Evolutionary conservation across 2,888 invertebrate species (phyloP), one percentile per base, ranked within the genome.

Genomic region (Caprella mutica): DNA sequence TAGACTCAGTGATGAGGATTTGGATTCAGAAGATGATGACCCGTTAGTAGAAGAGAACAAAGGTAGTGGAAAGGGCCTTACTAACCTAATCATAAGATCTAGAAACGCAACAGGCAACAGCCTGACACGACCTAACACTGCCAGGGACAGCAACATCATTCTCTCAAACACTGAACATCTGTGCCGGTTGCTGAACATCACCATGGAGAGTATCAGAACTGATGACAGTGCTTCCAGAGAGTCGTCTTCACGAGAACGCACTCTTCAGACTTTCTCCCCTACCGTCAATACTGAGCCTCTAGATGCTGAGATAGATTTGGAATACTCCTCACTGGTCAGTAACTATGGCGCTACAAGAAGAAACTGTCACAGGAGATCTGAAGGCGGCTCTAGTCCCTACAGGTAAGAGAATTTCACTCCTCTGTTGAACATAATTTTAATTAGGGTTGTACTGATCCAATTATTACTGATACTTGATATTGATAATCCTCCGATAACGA

Each of bases 91-190:
- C 5, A 30, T 17, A 14, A n/a, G 30, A 17, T 5, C 17, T 48
- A 30, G 19, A 48, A 48, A n/a, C n/a, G n/a, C n/a, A n/a, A n/a
- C n/a, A n/a, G n/a, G n/a, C n/a, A n/a, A n/a, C n/a, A n/a, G n/a
- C n/a, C n/a, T n/a, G n/a, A n/a, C n/a, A n/a, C n/a, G 48, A 30
- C n/a, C 27, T 6, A 26, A 9, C 21, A 19, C 48, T 6, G n/a
- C 26, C 3, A 48, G 48, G 21, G 48, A 48, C 14, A 48, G 48
- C 48, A 48, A 48, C 14, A 48, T 48, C 19, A 48, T 48, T 21
- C 48, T 48, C 17, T 48, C 48, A 19, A 48, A 48, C 19, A 48
- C 48, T 8, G 48, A 48, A 14, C 48, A 48, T 21, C 14, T 48
- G 17, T 48, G 48, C 14, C 48, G 48, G 17, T 21, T 48, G 30